These are phyloP conservation scores for Etheostoma spectabile DNA, from an alignment of 2,113 vertebrate species.

Conservation along the genomic window DNA sequence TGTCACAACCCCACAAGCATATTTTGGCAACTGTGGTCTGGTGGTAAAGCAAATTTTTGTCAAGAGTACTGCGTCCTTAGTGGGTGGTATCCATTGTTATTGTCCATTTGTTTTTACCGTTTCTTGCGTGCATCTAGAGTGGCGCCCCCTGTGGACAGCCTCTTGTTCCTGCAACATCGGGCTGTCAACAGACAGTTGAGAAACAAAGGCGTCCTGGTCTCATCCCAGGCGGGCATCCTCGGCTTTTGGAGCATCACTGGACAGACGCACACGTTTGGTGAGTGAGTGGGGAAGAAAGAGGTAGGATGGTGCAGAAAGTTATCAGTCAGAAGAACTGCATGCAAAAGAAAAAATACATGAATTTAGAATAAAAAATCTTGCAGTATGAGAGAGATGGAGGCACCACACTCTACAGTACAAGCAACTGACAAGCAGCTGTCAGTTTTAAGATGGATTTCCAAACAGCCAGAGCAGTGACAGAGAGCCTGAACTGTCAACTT, in stretches of 20 bases:
- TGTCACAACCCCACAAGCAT: not conserved
- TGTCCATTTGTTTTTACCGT: not conserved
- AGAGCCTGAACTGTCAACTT: constrained; percentile 64
- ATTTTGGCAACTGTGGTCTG: not conserved
- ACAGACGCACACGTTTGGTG: constrained; percentile 39
- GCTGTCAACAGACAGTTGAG: constrained; percentile 46
- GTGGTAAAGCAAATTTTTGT: not conserved
- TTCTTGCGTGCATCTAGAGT: constrained; percentile 33
- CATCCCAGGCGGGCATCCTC: constrained; percentile 62
- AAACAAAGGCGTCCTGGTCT: constrained; percentile 48
- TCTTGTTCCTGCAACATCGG: constrained; percentile 70
- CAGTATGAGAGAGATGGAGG: not conserved
- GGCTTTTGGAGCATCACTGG: constrained; percentile 64
- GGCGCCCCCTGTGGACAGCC: constrained; percentile 53
- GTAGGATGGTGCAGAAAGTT: not conserved
- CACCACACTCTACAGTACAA: not conserved
- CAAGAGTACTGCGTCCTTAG: not conserved
- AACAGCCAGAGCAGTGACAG: constrained; percentile 43
- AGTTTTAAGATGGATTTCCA: constrained; percentile 51
- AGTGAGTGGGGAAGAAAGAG: constrained; percentile 28
- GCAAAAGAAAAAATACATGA: not conserved
- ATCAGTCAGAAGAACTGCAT: not conserved
- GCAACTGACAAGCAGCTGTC: constrained; percentile 43
- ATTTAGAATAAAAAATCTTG: not conserved
- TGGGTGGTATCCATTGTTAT: not conserved